Evolutionary conservation across 1,140 invertebrate species (phyloP), one percentile per base, ranked within the genome.

Genomic region (Phthorimaea operculella): DNA sequence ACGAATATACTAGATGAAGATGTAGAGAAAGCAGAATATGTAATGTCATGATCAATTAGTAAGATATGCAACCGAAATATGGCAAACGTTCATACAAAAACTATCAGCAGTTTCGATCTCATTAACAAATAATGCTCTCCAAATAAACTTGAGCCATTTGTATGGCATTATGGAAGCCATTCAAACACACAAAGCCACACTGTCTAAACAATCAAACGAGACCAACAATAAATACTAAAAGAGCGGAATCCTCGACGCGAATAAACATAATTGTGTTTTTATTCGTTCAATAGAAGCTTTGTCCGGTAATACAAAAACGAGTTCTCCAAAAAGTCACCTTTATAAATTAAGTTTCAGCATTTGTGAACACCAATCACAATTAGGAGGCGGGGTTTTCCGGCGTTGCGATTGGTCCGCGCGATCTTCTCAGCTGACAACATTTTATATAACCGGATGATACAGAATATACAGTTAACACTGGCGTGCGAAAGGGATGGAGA

Each of bases 361-460:
- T 47, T 10, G 55, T 16, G 28, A 33, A 55, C 44, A 57, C 81
- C 81, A 85, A 85, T 83, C 21, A 48, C 48, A 21, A 49, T 14
- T 16, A 58, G 59, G 64, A 66, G 76, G 79, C 75, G 78, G 73
- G 62, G 72, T 63, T 53, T 28, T 7, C 28, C 50, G 11, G 57
- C 50, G 33, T 12, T 18, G 48, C 61, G 57, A 79, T 82, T 83
- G 79, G 78, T 33, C 9, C 51, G 14, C 16, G 18, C 36, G 49
- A 48, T 47, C 53, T 68, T 74, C 74, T 66, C 70, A 73, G 67
- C 72, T 80, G 71, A 75, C 69, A 70, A 82, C 79, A 82, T 76
- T 82, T 84, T 84, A 84, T 84, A 84, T 84, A 84, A 81, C 79
- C 76, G 70, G 72, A 70, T 79, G 79, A 81, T 83, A 81, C 79